Evolutionary conservation across 2,888 invertebrate species (phyloP).

Genomic region (Schizaphis graminum): DNA sequence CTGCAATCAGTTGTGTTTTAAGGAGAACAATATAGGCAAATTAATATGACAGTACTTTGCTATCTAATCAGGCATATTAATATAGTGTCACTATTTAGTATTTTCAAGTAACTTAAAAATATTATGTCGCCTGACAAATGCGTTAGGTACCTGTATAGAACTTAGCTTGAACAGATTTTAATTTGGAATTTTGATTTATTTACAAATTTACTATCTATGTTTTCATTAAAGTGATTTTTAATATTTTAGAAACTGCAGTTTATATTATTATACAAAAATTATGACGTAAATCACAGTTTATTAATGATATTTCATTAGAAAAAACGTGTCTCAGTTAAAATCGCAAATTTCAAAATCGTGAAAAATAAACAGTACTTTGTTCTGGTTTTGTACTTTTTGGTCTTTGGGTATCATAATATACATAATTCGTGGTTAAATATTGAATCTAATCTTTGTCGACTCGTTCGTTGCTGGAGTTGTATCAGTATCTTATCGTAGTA

Average conservation of each 20-base stretch:
- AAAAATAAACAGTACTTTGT: no score
- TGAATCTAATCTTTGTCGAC: no score
- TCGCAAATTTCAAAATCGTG: no score
- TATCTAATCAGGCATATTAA: background rate
- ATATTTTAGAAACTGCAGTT: background rate
- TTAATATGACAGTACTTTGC: background rate
- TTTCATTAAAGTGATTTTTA: background rate
- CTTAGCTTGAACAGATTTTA: background rate
- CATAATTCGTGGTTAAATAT: no score
- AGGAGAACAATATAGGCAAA: background rate
- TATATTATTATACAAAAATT: background rate
- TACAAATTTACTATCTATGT: background rate
- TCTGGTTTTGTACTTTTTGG: no score
- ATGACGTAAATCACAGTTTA: no score
- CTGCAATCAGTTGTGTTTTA: background rate
- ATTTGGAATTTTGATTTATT: background rate
- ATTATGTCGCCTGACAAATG: background rate
- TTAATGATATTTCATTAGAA: no score
- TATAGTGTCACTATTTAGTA: background rate
- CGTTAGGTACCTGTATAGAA: no score
- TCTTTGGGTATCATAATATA: no score
- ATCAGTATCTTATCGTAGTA: no score
- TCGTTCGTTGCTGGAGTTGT: no score
- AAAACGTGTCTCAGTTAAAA: no score
- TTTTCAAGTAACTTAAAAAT: background rate